phyloP scores from a whole-genome alignment of 2,888 invertebrate species.

The Drosophila fulvimacula region DNA sequence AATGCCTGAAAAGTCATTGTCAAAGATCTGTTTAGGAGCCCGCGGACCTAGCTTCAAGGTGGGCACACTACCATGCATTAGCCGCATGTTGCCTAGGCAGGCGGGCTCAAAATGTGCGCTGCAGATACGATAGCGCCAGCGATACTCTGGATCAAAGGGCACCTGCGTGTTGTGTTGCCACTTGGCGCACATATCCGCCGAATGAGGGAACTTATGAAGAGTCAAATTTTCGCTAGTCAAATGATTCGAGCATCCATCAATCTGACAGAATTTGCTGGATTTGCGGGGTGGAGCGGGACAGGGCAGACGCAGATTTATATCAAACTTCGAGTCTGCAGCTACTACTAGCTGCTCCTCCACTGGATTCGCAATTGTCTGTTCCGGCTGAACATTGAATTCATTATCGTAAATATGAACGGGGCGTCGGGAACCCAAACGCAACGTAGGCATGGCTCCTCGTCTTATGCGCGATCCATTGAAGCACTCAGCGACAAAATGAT shows the following conservation, averaged over 20 bases:
- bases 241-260: constrained; percentile 66
- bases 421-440: constrained; percentile 53
- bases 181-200: constrained; percentile 60
- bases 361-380: not conserved
- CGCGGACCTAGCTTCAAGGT: constrained; percentile 65
- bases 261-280: constrained; percentile 73
- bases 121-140: constrained; percentile 78
- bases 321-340: not conserved
- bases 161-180: constrained; percentile 77
- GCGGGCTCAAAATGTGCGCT: constrained; percentile 71
- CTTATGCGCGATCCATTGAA: constrained; percentile 62
- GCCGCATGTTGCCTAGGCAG: constrained; percentile 62
- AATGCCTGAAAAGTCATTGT: constrained; percentile 56
- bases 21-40: constrained; percentile 60
- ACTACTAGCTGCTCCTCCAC: not conserved
- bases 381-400: constrained; percentile 49
- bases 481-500: constrained; percentile 71
- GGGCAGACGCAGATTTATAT: constrained; percentile 42
- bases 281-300: constrained; percentile 55
- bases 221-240: constrained; percentile 61
- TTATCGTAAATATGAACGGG: constrained; percentile 57
- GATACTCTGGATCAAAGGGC: constrained; percentile 64
- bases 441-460: constrained; percentile 73
- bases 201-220: constrained; percentile 72
- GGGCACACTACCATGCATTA: constrained; percentile 75